A percentile compares a stretch with the other conserved stretches of the same genome.
Evolutionary conservation across 1,140 invertebrate species (phyloP).

Genomic region (Ips typographus): DNA sequence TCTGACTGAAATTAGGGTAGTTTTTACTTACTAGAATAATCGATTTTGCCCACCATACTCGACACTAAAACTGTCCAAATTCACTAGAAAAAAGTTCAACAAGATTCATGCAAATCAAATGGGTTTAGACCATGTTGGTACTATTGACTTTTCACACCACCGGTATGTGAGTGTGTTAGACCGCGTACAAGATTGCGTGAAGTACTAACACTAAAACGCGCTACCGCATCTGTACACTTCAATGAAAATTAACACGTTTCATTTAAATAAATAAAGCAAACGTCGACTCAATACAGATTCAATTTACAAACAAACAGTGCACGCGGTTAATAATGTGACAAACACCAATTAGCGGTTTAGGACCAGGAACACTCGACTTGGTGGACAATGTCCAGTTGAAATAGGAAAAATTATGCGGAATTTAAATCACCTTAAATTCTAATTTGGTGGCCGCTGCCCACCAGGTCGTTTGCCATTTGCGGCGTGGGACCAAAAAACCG

Average conservation of each 20-base stretch:
- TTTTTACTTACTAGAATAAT: constrained; percentile 40
- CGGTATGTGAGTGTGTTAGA: neutral
- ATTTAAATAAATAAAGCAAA: constrained; percentile 30
- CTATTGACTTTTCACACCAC: too few species aligned
- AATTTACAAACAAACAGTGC: too few species aligned
- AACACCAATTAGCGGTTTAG: too few species aligned
- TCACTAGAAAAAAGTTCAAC: too few species aligned
- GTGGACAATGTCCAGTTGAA: too few species aligned
- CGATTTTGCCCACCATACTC: constrained; percentile 38
- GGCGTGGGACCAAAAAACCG: constrained; percentile 5
- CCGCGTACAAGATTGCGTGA: neutral
- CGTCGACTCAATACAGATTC: neutral
- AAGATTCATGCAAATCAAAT: too few species aligned
- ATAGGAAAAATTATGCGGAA: too few species aligned
- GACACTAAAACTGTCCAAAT: too few species aligned
- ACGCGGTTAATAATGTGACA: too few species aligned
- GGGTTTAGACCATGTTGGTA: too few species aligned
- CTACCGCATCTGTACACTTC: constrained; percentile 18
- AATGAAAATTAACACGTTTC: constrained; percentile 33
- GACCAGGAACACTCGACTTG: too few species aligned
- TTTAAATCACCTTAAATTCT: too few species aligned
- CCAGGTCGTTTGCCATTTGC: constrained; percentile 2
- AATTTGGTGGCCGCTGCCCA: neutral
- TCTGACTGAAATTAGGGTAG: neutral
- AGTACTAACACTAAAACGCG: constrained; percentile 12